phyloP scores from a whole-genome alignment of 2,888 invertebrate genomes.

The Folsomia manolachei region DNA sequence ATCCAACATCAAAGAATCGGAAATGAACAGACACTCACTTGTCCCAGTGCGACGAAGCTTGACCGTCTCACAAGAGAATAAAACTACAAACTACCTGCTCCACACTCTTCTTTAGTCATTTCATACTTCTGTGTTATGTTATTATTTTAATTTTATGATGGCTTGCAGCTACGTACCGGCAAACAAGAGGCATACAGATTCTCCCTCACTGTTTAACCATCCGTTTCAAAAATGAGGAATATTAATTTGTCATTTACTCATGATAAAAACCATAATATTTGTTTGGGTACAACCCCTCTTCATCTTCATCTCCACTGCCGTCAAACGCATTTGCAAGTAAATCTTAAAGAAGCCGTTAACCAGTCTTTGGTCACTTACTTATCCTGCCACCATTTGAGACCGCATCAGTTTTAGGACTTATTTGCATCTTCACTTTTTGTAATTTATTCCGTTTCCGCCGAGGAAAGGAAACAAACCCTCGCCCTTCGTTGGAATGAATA shows the following conservation, averaged over 20 bases:
- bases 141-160: neutral
- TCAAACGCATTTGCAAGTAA: too few relatives aligned
- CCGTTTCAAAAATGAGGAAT: neutral
- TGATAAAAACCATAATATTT: neutral
- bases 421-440: neutral
- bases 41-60: constrained; percentile 35
- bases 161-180: neutral
- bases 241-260: neutral
- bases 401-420: neutral
- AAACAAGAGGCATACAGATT: too few relatives aligned
- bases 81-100: neutral
- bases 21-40: constrained; percentile 44
- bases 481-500: too few relatives aligned
- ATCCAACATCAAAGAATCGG: constrained; percentile 35
- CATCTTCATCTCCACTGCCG: neutral
- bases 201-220: neutral
- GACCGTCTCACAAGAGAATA: constrained; percentile 20
- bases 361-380: too few relatives aligned
- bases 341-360: neutral
- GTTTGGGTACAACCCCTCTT: neutral
- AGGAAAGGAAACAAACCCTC: neutral
- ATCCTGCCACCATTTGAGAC: too few relatives aligned
- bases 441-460: neutral
- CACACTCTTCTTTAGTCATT: too few relatives aligned
- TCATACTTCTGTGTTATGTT: neutral